These are phyloP conservation scores for Hesperia comma DNA, from an alignment of 2,888 invertebrate genomes.

Conservation along the genomic window DNA sequence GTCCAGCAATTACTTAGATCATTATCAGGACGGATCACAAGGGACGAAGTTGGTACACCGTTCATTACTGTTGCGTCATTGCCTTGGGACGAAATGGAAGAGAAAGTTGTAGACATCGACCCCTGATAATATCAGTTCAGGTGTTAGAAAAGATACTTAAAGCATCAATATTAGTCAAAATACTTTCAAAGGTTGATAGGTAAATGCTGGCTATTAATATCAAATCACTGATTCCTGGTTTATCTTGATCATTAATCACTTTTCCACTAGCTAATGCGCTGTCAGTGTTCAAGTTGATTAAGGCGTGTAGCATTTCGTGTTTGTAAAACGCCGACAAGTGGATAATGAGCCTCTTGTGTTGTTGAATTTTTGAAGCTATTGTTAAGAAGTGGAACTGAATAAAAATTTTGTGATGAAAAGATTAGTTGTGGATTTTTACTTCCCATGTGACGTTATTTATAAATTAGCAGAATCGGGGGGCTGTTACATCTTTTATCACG, in stretches of 20 bases:
- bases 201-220: slow-evolving; percentile 31
- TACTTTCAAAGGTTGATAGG: slow-evolving; percentile 17
- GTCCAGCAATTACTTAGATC: slow-evolving; percentile 65
- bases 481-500: too few relatives aligned
- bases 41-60: slow-evolving; percentile 51
- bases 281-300: slow-evolving; percentile 30
- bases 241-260: slow-evolving; percentile 28
- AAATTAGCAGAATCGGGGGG: too few relatives aligned
- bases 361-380: slow-evolving; percentile 3
- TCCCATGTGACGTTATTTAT: too few relatives aligned
- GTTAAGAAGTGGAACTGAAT: background rate
- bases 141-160: slow-evolving; percentile 28
- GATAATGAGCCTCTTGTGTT: slow-evolving; percentile 15
- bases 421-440: background rate
- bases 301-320: slow-evolving; percentile 25
- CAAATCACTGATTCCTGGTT: slow-evolving; percentile 22
- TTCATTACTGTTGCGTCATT: slow-evolving; percentile 50
- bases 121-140: slow-evolving; percentile 20
- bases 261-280: slow-evolving; percentile 27
- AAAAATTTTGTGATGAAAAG: background rate
- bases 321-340: slow-evolving; percentile 28
- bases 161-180: slow-evolving; percentile 27
- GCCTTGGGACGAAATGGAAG: slow-evolving; percentile 44
- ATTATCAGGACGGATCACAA: slow-evolving; percentile 52
- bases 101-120: slow-evolving; percentile 58